Evolutionary conservation across 2,888 invertebrate genomes (phyloP), one percentile per base, ranked within the genome.

Genomic region (Eupeodes luniger): DNA sequence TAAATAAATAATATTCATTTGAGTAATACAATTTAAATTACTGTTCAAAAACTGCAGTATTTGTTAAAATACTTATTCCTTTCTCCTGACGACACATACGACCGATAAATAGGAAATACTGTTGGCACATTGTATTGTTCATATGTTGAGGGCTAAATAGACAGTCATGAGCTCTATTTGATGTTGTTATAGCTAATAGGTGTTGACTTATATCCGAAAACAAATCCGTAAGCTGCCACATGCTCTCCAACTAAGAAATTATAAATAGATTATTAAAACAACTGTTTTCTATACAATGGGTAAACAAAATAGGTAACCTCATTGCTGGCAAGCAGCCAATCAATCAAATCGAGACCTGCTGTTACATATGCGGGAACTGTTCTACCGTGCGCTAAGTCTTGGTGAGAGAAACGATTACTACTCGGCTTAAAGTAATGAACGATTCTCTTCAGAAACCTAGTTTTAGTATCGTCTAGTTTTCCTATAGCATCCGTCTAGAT

Each of bases 101-200:
- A 0, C 99, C 99, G 88, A 99, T 96, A 92, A 98, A 97, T 62
- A 99, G 95, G 94, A 99, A 99, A 94, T 99, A 99, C 94, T 97
- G 97, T 93, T 98, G 98, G 92, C 98, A 97, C 94, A 98, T 96
- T 0, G 98, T 98, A 91, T 96, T 97, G 90, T 96, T 95, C 95
- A 98, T 96, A 92, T 97, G 97, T 90, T 97, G 96, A 0, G 98
- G 98, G 93, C 97, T 97, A 91, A 98, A 97, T 27, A 98, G 94
- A 90, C 97, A 97, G 92, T 98, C 98, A 92, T 98, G 97, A 0
- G 97, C 97, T 90, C 96, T 96, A 90, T 96, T 95, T 2, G 96
- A 95, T 3, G 95, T 95, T 62, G 95, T 95, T 67, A 98, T 96
- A 12, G 96, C 96, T 89, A 95, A 94, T 76, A 98, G 95, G 91